Evolutionary conservation across 2,888 invertebrate genomes (phyloP).

Genomic region (Nomada lathburiana): DNA sequence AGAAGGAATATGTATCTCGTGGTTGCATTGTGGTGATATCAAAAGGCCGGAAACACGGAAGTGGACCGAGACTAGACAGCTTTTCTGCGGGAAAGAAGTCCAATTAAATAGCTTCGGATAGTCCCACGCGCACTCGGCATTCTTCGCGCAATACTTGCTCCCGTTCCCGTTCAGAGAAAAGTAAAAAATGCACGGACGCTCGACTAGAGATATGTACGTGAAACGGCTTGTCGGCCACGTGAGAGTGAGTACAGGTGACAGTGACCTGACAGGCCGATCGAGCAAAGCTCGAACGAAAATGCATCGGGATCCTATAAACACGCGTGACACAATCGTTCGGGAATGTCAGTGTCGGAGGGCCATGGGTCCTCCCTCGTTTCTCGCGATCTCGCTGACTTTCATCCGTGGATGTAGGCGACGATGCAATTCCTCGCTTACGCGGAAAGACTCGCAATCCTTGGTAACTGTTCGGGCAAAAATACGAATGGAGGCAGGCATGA

Average conservation of each 20-base stretch:
- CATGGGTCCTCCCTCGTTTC: slow-evolving; percentile 57
- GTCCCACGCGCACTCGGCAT: slow-evolving; percentile 28
- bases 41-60: slow-evolving; percentile 26
- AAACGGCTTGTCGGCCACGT: slow-evolving; percentile 46
- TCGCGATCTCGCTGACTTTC: not conserved
- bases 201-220: not conserved
- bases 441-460: not conserved
- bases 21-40: not conserved
- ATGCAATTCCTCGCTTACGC: slow-evolving; percentile 22
- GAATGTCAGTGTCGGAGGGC: slow-evolving; percentile 72
- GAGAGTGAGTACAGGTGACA: slow-evolving; percentile 65
- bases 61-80: not conserved
- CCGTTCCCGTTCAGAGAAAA: not conserved
- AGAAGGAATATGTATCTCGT: not conserved
- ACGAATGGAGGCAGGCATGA: slow-evolving; percentile 49
- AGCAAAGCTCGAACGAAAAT: slow-evolving; percentile 61
- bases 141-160: slow-evolving; percentile 14
- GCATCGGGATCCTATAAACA: slow-evolving; percentile 67
- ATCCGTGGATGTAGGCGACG: not conserved
- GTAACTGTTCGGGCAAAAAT: slow-evolving; percentile 19
- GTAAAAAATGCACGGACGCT: not conserved
- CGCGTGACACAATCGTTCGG: slow-evolving; percentile 74
- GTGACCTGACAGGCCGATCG: slow-evolving; percentile 55
- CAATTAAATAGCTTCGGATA: slow-evolving; percentile 17
- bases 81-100: slow-evolving; percentile 11